Conservation (phyloP, 2,888 invertebrate species). For the Phengaris alcon region DNA sequence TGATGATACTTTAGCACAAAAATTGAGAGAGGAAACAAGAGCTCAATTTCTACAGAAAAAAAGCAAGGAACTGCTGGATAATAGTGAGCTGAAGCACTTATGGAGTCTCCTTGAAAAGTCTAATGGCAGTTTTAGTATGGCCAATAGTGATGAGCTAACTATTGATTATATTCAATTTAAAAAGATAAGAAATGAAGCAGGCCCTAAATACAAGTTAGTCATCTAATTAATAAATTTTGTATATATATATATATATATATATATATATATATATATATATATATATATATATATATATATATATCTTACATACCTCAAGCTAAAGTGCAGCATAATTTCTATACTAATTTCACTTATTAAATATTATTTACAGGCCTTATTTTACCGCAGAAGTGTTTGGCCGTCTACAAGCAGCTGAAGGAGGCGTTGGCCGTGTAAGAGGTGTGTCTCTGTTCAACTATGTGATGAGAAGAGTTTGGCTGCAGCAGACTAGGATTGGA, state of each 20-base stretch:
- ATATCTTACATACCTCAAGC: too few species aligned
- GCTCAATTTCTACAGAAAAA: constrained; percentile 92
- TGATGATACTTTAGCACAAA: constrained; percentile 87
- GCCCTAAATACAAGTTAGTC: constrained; percentile 83
- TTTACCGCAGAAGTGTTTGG: constrained; percentile 93
- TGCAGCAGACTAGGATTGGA: constrained; percentile 96
- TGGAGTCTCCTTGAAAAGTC: constrained; percentile 92
- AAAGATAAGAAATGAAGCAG: constrained; percentile 86
- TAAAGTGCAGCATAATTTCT: not conserved
- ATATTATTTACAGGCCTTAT: constrained; percentile 79
- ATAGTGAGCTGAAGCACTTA: constrained; percentile 90
- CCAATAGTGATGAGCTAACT: constrained; percentile 85
- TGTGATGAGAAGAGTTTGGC: constrained; percentile 96
- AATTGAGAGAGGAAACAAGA: constrained; percentile 92
- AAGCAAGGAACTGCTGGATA: constrained; percentile 90
- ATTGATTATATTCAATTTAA: constrained; percentile 92
- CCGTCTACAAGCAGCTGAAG: constrained; percentile 91
- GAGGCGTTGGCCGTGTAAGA: constrained; percentile 88
- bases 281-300: too few species aligned
- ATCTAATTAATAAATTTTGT: not conserved
- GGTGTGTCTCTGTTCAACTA: constrained; percentile 96
- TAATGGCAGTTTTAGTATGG: constrained; percentile 84
- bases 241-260: too few species aligned
- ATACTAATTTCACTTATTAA: not conserved
- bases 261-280: too few species aligned